phyloP scores from a whole-genome alignment of 2,113 vertebrate species.

The Aldabrachelys gigantea region DNA sequence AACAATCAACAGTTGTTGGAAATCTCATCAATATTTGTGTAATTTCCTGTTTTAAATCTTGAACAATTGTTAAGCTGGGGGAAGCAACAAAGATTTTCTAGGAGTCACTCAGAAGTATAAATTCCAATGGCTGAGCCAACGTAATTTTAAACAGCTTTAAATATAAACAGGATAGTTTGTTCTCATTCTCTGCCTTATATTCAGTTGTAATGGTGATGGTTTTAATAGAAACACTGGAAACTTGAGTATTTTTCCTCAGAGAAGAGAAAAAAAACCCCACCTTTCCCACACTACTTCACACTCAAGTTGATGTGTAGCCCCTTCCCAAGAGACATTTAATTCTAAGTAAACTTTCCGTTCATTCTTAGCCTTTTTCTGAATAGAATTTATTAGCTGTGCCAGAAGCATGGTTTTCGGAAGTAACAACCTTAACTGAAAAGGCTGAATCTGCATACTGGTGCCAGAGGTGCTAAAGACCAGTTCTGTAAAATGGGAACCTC shows the following conservation, averaged over 20 bases:
- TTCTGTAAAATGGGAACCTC: background rate
- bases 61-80: background rate
- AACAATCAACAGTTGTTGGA: background rate
- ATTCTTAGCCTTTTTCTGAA: background rate
- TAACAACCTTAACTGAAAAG: background rate
- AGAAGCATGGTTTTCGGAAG: conserved; percentile 1
- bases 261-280: background rate
- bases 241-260: background rate
- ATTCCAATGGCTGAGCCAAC: background rate
- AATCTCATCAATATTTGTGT: background rate
- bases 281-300: background rate
- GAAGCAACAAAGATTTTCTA: background rate
- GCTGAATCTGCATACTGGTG: background rate
- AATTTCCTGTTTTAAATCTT: background rate
- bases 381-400: background rate
- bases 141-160: background rate
- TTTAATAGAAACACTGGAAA: background rate
- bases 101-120: background rate
- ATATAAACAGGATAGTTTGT: background rate
- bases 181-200: background rate
- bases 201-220: background rate
- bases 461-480: background rate
- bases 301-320: background rate
- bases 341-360: background rate
- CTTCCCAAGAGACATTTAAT: background rate